Evolutionary conservation across 2,888 invertebrate genomes (phyloP), one percentile per base, ranked within the genome.

Genomic region (Tortricodes alternella): DNA sequence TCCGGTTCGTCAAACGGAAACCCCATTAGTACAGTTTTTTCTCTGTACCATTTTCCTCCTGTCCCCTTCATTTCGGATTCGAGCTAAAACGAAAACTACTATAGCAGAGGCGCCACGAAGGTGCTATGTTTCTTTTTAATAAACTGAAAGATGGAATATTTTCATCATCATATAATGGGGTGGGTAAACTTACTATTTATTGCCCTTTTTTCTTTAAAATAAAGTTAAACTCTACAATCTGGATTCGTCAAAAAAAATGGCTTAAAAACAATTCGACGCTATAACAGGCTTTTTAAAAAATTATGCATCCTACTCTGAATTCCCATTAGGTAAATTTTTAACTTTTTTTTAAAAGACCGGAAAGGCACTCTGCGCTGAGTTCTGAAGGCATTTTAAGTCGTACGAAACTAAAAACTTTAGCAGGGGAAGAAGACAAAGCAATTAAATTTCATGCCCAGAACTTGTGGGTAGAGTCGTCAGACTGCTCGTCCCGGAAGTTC

Each of bases 1-100:
- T 49, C 38, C 38, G 38, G 27, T 38, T 38, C 24, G 27, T 49
- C 37, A 49, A 29, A 38, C 18, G 38, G 49, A 38, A 49, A 49
- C 19, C 27, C 38, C 38, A 39, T 49, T 49, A 39, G 29, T 13
- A n/a, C 18, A 27, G 18, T 29, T 38, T 38, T 24, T 29, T 29
- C 8, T 27, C 11, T 11, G 8, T 5, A 24, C 18, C 3, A 7
- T 37, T 48, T 37, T 27, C 27, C 38, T n/a, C 19, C 23, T 37
- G n/a, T n/a, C n/a, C 19, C 13, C 27, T 24, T 49, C 24, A 49
- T 49, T 49, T 49, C 49, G 29, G 27, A 37, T 11, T 48, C 35
- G 35, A 16, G 11, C 8, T 24, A 21, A 48, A 24, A 15, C n/a
- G 39, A 16, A 37, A 48, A 24, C 46, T 37, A 35, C 24, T 29